Evolutionary conservation across 1,140 invertebrate species (phyloP), one percentile per base, ranked within the genome.

Genomic region (Microplitis mediator): DNA sequence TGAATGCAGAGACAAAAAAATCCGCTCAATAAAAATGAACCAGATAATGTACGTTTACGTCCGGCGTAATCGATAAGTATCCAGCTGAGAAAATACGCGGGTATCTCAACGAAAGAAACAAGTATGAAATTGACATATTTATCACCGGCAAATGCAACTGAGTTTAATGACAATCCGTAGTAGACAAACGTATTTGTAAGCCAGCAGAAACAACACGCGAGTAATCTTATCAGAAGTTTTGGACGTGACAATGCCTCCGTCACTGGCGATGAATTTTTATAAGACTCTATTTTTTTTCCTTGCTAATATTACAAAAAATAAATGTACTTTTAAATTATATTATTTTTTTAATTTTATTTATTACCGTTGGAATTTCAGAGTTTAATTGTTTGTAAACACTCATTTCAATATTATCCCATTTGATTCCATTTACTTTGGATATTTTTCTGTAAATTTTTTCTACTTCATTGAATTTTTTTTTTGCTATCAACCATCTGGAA

Each of bases 141-240:
- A 78, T 94, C 89, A 4, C 93, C 93, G 11, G 90, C 90, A 31
- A 96, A 86, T 45, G 92, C 88, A 6, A 93, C 93, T 0, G 93
- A 91, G 81, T 94, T 95, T 54, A 95, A 89, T 6, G 93, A 93
- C 4, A 96, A 83, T 0, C 94, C 95, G 81, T 95, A 95, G 83
- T 94, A 96, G 4, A 95, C 90, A 77, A 95, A 91, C 1, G 91
- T 88, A 74, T 90, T 89, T 2, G 91, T 89, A 2, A 91, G 84
- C 92, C 91, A 94, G 83, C 89, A 93, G 82, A 92, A 90, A 58
- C 88, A 90, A 73, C 92, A 91, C 16, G 90, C 88, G 4, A 90
- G 80, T 65, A 93, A 87, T 35, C 92, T 88, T 77, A 90, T 84
- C 80, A 92, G 75, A 75, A 91, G 88, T 62, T 88, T 88, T 11